Base-by-base conservation (phyloP, 2,113 vertebrate genomes). In the Lipophrys pholis region DNA sequence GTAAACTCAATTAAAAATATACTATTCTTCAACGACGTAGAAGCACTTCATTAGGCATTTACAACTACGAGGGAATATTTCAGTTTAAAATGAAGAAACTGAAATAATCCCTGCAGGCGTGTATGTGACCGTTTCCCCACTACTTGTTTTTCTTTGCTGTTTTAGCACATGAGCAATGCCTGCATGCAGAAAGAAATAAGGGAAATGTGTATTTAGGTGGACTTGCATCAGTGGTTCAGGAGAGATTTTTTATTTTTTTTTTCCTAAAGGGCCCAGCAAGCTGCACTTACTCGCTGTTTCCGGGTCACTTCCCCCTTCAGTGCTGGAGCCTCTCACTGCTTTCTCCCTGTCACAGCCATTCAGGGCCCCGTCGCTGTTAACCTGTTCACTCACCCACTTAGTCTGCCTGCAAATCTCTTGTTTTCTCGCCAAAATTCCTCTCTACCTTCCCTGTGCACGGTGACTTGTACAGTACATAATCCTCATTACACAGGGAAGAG, bases 251-350 rank as follows among this genome's bases (percentile, higher is more conserved):
- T 30, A 2, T 30, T 30, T 30, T 30, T 30, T 70, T 73, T 66
- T 57, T 78, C 62, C 75, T 84, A 83, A 84, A 83, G 83, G 84
- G 58, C 76, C 81, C 42, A 39, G 85, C 59, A 56, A 84, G 85
- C 80, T 83, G 83, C 84, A 88, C 86, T 90, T 89, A 63, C 69
- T 60, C 62, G 61, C 30, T 9, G 78, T 91, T 93, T 93, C 87
- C 68, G 83, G 92, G 92, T 93, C 93, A 93, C 73, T 90, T 85
- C 64, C 65, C 82, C 78, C 80, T 88, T 90, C 86, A 89, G 77
- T 15, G 69, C 62, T 41, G 83, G 75, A 91, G 84, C 78, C 83
- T 80, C 76, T 86, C 69, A 14, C 83, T 87, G 84, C 88, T 89
- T 79, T 87, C 88, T 85, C 84, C 76, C 88, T 89, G 85, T 92